Evolutionary conservation across 2,888 invertebrate genomes (phyloP).

Genomic region (Pyralis farinalis): DNA sequence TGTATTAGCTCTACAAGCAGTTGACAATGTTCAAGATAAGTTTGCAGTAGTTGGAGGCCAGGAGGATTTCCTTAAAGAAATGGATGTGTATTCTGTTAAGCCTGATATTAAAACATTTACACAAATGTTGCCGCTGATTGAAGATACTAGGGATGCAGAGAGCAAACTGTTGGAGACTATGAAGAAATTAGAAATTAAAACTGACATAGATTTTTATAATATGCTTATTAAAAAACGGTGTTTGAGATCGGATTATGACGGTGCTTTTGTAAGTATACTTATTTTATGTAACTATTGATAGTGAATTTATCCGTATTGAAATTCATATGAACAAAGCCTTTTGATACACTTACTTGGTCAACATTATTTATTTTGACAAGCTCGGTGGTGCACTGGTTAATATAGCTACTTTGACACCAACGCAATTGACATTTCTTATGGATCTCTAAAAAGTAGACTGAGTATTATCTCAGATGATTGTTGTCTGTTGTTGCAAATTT

Average conservation of each 20-base stretch:
- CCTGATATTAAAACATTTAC: conserved; percentile 92
- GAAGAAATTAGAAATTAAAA: conserved; percentile 78
- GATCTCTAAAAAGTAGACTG: no score
- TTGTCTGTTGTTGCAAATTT: no score
- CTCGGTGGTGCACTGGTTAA: no score
- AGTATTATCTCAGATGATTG: no score
- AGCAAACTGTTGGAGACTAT: conserved; percentile 83
- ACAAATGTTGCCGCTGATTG: conserved; percentile 86
- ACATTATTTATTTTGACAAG: no score
- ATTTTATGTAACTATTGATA: no score
- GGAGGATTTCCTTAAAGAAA: conserved; percentile 87
- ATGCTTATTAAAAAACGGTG: conserved; percentile 91
- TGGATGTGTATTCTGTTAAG: conserved; percentile 83
- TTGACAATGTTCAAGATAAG: conserved; percentile 83
- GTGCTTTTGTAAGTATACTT: conserved; percentile 84
- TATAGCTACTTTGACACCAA: no score
- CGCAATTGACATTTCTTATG: no score
- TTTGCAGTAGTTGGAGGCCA: conserved; percentile 90
- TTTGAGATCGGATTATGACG: conserved; percentile 84
- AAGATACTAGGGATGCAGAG: conserved; percentile 85
- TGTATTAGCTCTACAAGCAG: conserved; percentile 80
- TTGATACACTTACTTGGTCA: no score
- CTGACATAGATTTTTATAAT: conserved; percentile 93
- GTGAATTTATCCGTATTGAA: no score
- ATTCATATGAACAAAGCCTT: no score